Evolutionary conservation across 2,113 vertebrate species (phyloP).

Genomic region (Calyptommatus sinebrachiatus): DNA sequence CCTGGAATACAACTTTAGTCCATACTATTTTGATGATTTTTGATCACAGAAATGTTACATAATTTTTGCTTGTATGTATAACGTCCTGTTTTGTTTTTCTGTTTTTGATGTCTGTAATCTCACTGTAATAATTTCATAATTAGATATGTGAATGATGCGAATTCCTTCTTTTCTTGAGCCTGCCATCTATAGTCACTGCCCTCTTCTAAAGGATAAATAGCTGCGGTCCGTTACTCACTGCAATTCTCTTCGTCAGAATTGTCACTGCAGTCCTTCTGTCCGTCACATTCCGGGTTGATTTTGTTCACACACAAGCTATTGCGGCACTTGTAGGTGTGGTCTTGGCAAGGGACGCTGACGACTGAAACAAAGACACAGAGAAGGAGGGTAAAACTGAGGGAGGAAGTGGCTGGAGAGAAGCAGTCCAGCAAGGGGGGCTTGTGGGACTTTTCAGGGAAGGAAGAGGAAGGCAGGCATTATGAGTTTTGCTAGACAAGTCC

Average conservation of each 20-base stretch:
- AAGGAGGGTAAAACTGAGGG: background rate
- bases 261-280: conserved; percentile 77
- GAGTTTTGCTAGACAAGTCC: no score
- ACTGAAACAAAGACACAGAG: background rate
- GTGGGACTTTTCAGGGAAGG: no score
- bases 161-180: background rate
- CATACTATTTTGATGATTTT: no score
- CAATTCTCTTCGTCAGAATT: conserved; percentile 85
- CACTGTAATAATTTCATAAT: no score
- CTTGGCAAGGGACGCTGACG: conserved; percentile 61
- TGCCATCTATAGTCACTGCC: background rate
- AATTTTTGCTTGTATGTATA: no score
- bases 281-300: conserved; percentile 85
- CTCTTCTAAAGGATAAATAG: background rate
- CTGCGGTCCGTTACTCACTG: conserved; percentile 63
- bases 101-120: no score
- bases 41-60: no score
- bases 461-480: no score
- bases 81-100: no score
- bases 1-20: no score
- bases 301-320: conserved; percentile 79
- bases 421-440: background rate
- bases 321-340: conserved; percentile 78
- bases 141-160: no score
- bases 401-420: background rate